Conservation (phyloP, 2,797 vertebrate genomes). For the Benthosema pterotum region DNA sequence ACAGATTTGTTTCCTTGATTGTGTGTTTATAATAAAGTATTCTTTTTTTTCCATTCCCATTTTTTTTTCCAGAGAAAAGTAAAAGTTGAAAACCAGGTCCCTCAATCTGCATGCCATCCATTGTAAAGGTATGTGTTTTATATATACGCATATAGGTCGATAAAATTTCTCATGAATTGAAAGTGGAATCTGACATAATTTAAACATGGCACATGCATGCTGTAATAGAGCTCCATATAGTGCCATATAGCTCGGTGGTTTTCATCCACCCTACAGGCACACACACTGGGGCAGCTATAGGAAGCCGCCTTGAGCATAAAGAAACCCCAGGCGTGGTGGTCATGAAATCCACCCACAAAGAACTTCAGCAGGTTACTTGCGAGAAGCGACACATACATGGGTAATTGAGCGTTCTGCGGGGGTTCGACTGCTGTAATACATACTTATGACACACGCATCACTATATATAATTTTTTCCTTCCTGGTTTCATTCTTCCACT, state of each 20-base stretch:
- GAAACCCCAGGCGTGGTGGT: constrained; percentile 11
- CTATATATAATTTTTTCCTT: constrained; percentile 9
- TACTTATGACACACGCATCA: constrained; percentile 17
- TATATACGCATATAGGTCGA: constrained; percentile 7
- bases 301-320: constrained; percentile 15
- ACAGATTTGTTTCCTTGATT: constrained; percentile 4
- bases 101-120: constrained; percentile 17
- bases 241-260: constrained; percentile 8
- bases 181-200: constrained; percentile 25
- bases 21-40: constrained; percentile 2
- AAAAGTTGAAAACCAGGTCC: constrained; percentile 28
- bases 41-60: constrained; percentile 19
- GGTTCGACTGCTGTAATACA: constrained; percentile 29
- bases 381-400: constrained; percentile 10
- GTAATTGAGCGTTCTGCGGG: constrained; percentile 23
- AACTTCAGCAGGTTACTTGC: constrained; percentile 13
- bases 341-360: constrained; percentile 34
- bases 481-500: too few species aligned
- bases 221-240: constrained; percentile 3
- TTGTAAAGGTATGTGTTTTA: constrained; percentile 41
- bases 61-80: constrained; percentile 37
- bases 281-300: constrained; percentile 19
- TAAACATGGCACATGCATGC: constrained; percentile 8
- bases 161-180: constrained; percentile 23
- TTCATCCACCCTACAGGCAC: constrained; percentile 25